Conservation (phyloP, 1,140 invertebrate genomes). For the Megalonaias nervosa region DNA sequence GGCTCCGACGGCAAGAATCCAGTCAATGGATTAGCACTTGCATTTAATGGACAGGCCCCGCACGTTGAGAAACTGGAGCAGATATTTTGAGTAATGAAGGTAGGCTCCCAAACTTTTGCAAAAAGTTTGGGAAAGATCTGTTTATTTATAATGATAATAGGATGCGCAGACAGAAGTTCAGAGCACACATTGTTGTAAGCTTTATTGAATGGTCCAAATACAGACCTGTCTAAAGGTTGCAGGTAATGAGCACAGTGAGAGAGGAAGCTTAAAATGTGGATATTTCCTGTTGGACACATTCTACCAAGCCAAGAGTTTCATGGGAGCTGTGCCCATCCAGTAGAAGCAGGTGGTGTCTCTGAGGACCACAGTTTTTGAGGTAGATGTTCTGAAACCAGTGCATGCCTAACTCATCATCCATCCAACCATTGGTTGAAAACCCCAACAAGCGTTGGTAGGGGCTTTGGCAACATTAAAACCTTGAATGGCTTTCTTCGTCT, state of each 20-base stretch:
- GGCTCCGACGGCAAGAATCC: too few species aligned
- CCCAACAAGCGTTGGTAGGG: not conserved
- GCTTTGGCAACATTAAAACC: not conserved
- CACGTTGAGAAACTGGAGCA: too few species aligned
- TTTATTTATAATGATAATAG: conserved; percentile 37
- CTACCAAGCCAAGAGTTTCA: conserved; percentile 33
- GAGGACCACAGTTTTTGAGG: conserved; percentile 31
- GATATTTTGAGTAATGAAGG: not conserved
- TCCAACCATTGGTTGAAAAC: conserved; percentile 17
- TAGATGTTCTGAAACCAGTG: conserved; percentile 44
- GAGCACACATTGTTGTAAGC: conserved; percentile 38
- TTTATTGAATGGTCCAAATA: conserved; percentile 46
- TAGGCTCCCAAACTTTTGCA: conserved; percentile 25
- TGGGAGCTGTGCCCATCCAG: conserved; percentile 44
- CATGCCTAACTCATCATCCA: conserved; percentile 22
- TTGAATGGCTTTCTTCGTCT: conserved; percentile 9
- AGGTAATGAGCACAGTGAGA: conserved; percentile 36
- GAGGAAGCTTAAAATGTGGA: conserved; percentile 25
- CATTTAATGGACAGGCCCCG: too few species aligned
- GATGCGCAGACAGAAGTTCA: conserved; percentile 32
- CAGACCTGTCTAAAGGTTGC: conserved; percentile 32
- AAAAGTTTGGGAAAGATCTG: conserved; percentile 30
- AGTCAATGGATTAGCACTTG: too few species aligned
- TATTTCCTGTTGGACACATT: conserved; percentile 32
- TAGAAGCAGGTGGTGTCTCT: conserved; percentile 43